A percentile compares a stretch with the other conserved stretches of the same genome.
Conservation (phyloP, 2,888 invertebrate species). For the Erebia aethiops region DNA sequence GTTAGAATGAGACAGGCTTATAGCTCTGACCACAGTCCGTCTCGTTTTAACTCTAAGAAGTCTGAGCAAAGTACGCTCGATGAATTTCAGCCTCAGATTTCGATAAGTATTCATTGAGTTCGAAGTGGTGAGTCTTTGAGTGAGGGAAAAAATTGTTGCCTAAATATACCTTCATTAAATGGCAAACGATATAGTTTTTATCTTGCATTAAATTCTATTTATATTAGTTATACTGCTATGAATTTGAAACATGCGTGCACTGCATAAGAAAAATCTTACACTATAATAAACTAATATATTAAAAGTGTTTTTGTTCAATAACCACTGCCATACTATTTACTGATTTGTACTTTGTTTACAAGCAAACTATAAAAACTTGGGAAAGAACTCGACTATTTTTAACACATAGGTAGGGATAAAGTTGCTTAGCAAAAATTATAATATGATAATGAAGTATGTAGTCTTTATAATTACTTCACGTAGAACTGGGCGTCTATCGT, state of each 20-base stretch:
- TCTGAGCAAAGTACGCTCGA: no score
- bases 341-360: conserved; percentile 74
- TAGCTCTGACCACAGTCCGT: no score
- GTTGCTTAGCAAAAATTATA: background rate
- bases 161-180: no score
- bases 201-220: conserved; percentile 25
- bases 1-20: no score
- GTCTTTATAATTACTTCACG: background rate
- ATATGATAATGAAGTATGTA: background rate
- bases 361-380: conserved; percentile 53
- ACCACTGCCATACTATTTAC: conserved; percentile 51
- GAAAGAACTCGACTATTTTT: conserved; percentile 40
- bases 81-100: no score
- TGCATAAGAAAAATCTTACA: conserved; percentile 68
- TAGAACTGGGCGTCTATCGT: conserved; percentile 4
- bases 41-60: no score
- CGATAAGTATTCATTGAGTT: no score
- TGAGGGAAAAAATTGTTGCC: no score
- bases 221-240: conserved; percentile 36
- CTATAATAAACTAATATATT: conserved; percentile 36
- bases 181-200: no score
- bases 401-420: conserved; percentile 24
- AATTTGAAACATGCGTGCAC: conserved; percentile 57
- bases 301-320: conserved; percentile 52
- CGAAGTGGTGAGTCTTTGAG: no score